phyloP scores from a whole-genome alignment of 2,797 vertebrate species.

The Rhyacichthys aspro region DNA sequence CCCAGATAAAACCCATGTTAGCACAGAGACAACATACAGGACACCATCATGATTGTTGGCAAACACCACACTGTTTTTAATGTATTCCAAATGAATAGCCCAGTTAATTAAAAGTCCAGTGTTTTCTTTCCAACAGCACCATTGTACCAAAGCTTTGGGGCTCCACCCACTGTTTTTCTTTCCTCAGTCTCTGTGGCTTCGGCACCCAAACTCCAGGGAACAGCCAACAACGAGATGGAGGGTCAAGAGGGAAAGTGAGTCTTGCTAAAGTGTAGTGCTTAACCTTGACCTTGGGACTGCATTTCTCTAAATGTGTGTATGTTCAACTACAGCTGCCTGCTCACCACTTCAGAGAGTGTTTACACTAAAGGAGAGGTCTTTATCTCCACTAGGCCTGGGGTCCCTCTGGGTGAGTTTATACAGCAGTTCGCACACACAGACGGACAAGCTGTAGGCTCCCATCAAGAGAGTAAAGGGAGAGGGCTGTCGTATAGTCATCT shows the following conservation, averaged over 20 bases:
- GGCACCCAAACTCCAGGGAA: conserved; percentile 49
- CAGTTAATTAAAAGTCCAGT: too few species aligned
- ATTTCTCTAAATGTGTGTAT: conserved; percentile 75
- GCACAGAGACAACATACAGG: too few species aligned
- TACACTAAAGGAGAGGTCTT: conserved; percentile 83
- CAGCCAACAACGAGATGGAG: conserved; percentile 50
- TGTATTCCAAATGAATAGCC: too few species aligned
- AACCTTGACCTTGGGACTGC: conserved; percentile 80
- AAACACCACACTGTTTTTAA: too few species aligned
- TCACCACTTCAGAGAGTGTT: conserved; percentile 83
- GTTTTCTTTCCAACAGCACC: neutral
- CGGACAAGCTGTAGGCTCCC: conserved; percentile 53
- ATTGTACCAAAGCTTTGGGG: conserved; percentile 17
- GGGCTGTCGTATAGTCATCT: conserved; percentile 79
- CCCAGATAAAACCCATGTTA: too few species aligned
- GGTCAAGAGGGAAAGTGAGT: conserved; percentile 82
- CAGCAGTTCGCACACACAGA: conserved; percentile 47
- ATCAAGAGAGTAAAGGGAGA: conserved; percentile 72
- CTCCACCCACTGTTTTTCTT: conserved; percentile 25
- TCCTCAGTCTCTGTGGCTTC: conserved; percentile 42
- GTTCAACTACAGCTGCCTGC: conserved; percentile 75
- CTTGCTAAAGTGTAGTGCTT: conserved; percentile 79
- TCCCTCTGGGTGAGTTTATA: conserved; percentile 81
- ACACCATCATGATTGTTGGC: too few species aligned
- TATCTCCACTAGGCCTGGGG: conserved; percentile 78